Base-by-base conservation (phyloP, 2,888 invertebrate species). In the Coleophora flavipennella region DNA sequence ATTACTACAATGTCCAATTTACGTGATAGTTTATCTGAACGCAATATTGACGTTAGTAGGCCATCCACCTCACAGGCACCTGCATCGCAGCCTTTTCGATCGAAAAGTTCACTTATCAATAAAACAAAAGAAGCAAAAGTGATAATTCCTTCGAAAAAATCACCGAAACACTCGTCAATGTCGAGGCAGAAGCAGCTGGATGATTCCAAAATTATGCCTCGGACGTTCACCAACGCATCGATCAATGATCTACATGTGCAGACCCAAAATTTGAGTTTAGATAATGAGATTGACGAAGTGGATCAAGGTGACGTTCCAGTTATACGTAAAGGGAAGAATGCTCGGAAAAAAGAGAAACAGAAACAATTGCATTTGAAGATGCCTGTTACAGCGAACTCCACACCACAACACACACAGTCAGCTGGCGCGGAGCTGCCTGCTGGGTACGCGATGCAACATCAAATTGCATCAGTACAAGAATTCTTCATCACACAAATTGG, bases 261-360 rank as follows among this genome's bases (percentile, higher is more conserved):
- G 38, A 59, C 51, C 49, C 53, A 58, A 51, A 59, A 52, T 38
- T 41, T 62, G 47, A 56, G 47, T 43, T 40, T 66, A 43, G 59
- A 57, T 44, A 57, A 44, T 48, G 59, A 54, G 33, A 55, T 41
- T 45, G 53, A 50, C 46, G 51, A 45, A 39, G 51, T 46, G 33
- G 49, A 51, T 42, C 50, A 59, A 48, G 46, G 49, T 43, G 42
- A 53, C 33, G 41, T 41, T 26, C 42, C 54, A 10, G 42, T 34
- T 8, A 35, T 46, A 13, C 38, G 57, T 6, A 77, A 69, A 55
- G 64, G 53, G 33, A 80, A 73, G 53, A 71, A 77, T 50, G 61
- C 62, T 1, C 62, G 52, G 49, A 75, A 75, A 51, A 75, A 68
- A 57, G 67, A 68, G 43, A 62, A 57, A 48, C 45, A 66, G 33